These are phyloP conservation scores for Ornithoptera alexandrae DNA, from an alignment of 2,888 invertebrate species.

Conservation along the genomic window DNA sequence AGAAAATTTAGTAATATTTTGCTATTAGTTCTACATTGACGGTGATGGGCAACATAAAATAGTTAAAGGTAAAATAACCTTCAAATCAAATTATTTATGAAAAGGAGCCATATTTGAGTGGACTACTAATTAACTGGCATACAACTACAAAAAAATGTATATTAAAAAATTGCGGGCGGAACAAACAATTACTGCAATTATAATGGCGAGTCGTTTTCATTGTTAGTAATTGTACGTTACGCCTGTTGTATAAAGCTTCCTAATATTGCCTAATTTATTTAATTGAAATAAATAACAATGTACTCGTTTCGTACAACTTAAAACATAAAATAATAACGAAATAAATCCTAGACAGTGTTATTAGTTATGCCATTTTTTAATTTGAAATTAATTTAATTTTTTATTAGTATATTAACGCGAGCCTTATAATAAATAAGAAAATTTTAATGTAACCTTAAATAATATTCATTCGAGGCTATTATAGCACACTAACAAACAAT, in stretches of 20 bases:
- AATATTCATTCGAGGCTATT: neutral
- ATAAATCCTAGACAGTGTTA: neutral
- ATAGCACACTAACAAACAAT: no score
- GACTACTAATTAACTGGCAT: neutral
- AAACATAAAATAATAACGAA: neutral
- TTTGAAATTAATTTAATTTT: neutral
- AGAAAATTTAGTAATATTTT: neutral
- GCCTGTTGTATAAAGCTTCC: neutral
- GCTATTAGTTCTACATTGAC: neutral
- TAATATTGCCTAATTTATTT: slow-evolving; percentile 3
- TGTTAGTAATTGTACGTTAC: neutral
- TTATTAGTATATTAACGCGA: neutral
- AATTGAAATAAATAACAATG: neutral
- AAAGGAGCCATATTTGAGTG: neutral
- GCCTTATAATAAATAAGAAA: neutral
- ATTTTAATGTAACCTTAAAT: neutral
- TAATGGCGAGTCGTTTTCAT: neutral
- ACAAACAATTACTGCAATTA: neutral
- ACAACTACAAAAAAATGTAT: neutral
- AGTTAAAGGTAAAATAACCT: no score
- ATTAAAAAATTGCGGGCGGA: neutral
- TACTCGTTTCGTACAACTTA: neutral
- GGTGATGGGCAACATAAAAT: no score
- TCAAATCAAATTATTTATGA: neutral
- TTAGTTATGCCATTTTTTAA: neutral